Evolutionary conservation across 2,113 vertebrate species (phyloP).

Genomic region (Gymnarchus niloticus): DNA sequence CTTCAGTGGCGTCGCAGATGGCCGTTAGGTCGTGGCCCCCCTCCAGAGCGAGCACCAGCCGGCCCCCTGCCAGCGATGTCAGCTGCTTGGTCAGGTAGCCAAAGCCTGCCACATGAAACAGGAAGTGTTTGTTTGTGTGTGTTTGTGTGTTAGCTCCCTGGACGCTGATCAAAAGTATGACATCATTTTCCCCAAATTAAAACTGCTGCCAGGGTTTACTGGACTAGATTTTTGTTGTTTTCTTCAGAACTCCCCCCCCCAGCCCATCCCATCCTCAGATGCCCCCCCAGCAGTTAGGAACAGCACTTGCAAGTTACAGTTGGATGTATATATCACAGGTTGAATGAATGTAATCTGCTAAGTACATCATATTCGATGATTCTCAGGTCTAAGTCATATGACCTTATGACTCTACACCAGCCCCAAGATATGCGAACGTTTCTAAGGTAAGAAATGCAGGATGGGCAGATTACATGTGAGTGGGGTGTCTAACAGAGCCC

Average conservation of each 20-base stretch:
- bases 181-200: not conserved
- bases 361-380: too few relatives aligned
- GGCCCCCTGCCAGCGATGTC: conserved; percentile 1
- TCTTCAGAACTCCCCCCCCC: not conserved
- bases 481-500: not conserved
- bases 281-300: not conserved
- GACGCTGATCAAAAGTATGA: not conserved
- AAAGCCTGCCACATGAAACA: conserved; percentile 7
- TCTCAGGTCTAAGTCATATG: too few relatives aligned
- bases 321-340: too few relatives aligned
- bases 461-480: not conserved
- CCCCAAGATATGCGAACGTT: too few relatives aligned
- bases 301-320: too few relatives aligned
- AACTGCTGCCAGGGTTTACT: not conserved
- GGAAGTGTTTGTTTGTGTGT: not conserved
- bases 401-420: too few relatives aligned
- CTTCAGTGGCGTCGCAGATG: conserved; percentile 22
- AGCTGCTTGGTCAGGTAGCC: conserved; percentile 24
- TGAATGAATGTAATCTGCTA: not conserved
- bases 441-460: too few relatives aligned
- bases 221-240: too few relatives aligned
- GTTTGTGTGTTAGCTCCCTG: not conserved
- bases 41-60: conserved; percentile 18
- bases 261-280: not conserved
- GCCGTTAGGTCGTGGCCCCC: conserved; percentile 24